Evolutionary conservation across 2,888 invertebrate genomes (phyloP), one percentile per base, ranked within the genome.

Genomic region (Trachelus troglodyta): DNA sequence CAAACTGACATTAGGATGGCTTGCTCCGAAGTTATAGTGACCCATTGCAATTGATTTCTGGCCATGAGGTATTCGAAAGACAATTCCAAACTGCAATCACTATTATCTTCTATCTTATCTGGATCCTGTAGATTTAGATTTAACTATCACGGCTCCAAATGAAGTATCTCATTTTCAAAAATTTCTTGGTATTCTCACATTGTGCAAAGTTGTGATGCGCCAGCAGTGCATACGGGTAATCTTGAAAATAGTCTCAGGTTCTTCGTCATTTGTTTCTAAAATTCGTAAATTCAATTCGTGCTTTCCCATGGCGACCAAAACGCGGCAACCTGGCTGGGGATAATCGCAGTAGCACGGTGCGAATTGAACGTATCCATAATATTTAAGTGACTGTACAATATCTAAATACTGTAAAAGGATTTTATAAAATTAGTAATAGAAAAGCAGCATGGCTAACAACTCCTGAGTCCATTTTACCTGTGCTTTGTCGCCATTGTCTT

Each of bases 211-310:
- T 33, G 98, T 98, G 75, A 99, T 98, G 85, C 99, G 94, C 99
- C 99, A 99, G 88, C 98, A 98, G 79, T 98, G 94, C 96, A 99
- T 99, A 85, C 99, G 93, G 0, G 98, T 99, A 69, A 99, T 98
- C 92, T 97, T 97, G 91, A 98, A 99, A 87, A 95, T 94, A 75
- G 96, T 96, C 91, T 98, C 98, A 83, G 95, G 94, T n/a, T 94
- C 92, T 78, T 95, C 94, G 40, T 94, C 93, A 31, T 94, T 93
- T 34, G 94, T 94, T 37, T 87, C 83, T 68, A 84, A 75, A 77
- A 93, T 90, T 80, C 95, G 93, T 86, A 98, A 94, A 85, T 95
- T 96, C 40, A 98, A 93, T 91, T 98, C 98, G 89, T 96, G 95
- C 88, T 96, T 96, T 12, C 98, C 98, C 84, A 98, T 95, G 68